Base-by-base conservation (phyloP, 1,140 invertebrate species). In the Centruroides sculpturatus region DNA sequence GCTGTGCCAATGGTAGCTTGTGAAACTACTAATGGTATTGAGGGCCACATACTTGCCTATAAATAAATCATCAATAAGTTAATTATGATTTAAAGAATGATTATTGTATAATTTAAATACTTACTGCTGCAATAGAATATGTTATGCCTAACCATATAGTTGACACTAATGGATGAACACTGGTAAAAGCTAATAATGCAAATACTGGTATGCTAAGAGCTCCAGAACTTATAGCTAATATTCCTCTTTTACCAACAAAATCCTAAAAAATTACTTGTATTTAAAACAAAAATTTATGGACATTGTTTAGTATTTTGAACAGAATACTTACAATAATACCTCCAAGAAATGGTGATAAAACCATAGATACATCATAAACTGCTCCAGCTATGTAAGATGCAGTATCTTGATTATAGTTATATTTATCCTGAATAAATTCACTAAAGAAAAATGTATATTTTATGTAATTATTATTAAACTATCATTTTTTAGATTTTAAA, bases 121-220 rank as follows among this genome's bases (percentile, higher is more conserved):
- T 73, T 66, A 75, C 75, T 12, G 75, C 75, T 64, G 74, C 74
- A 66, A 76, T 70, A 11, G 73, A 74, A 66, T 75, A 76, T n/a
- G 74, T 75, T 36, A 75, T 55, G 49, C 75, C 75, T 3, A 76
- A 69, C 73, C 74, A 75, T 5, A 75, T 23, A 10, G 72, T 76
- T 13, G 70, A 63, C 7, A 76, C 68, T 3, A 75, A 63, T 9
- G 75, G 74, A 64, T 71, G 71, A 9, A 73, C 68, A 36, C 64
- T 36, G 7, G 70, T 71, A 63, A 75, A 75, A 5, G 73, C 75
- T 54, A 76, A 64, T 3, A 76, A 58, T 41, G 71, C 73, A 71
- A 74, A 76, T 10, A 75, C 72, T 7, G 75, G 75, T 49, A 75
- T 70, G 2, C 73, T 74, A 46, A 75, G 62, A 8, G 72, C 36